Percentiles rank a stretch among this genome's conserved stretches.
Evolutionary conservation across 2,113 vertebrate genomes (phyloP).

Genomic region (Saimiri boliviensis): DNA sequence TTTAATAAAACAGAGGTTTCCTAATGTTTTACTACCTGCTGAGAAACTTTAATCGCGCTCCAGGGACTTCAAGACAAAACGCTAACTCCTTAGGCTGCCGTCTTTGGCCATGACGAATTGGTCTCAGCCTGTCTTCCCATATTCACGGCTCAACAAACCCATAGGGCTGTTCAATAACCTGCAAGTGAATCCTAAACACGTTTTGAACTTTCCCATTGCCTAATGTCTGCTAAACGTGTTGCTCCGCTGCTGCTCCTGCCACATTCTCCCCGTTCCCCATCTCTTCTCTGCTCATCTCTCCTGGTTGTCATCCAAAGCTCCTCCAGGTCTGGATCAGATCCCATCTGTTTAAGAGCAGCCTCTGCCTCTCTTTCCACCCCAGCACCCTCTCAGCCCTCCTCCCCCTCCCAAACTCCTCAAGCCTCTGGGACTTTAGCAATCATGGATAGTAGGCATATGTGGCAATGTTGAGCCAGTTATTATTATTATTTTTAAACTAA

Average conservation of each 20-base stretch:
- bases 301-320: background rate
- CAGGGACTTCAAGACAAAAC: background rate
- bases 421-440: background rate
- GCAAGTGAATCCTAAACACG: background rate
- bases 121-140: background rate
- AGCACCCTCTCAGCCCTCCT: background rate
- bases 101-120: background rate
- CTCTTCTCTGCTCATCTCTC: background rate
- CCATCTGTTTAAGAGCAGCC: background rate
- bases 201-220: background rate
- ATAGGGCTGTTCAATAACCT: background rate
- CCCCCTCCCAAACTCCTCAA: background rate
- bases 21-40: background rate
- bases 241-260: background rate
- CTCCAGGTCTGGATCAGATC: background rate
- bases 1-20: background rate
- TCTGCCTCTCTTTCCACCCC: background rate
- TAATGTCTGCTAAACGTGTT: background rate
- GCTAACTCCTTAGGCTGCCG: too few relatives aligned
- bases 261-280: too few relatives aligned
- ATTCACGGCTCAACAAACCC: background rate
- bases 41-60: background rate
- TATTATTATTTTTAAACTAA: too few relatives aligned
- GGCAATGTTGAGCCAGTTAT: background rate
- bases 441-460: background rate